Percentiles rank a stretch among this genome's conserved stretches.
Conservation (phyloP, 2,888 invertebrate species). For the Ichneumoninae sp. region DNA sequence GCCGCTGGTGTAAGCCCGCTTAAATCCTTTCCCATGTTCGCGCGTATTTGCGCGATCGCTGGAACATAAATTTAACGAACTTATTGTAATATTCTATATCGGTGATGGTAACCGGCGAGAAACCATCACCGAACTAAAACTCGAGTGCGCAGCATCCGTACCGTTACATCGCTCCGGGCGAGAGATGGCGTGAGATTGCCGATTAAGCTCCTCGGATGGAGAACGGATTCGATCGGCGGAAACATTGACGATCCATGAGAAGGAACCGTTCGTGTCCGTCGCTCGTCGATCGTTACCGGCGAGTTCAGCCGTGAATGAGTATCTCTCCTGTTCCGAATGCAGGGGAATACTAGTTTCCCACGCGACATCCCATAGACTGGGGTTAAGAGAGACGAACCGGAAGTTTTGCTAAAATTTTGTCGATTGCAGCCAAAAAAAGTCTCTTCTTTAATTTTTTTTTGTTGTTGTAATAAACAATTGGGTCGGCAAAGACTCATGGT, state of each 20-base stretch:
- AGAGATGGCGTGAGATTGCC: conserved; percentile 6
- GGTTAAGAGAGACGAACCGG: background rate
- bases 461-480: no score
- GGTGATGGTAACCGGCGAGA: conserved; percentile 43
- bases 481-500: no score
- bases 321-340: background rate
- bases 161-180: conserved; percentile 3
- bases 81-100: background rate
- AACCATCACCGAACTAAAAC: conserved; percentile 13
- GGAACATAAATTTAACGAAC: conserved; percentile 27
- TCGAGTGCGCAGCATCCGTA: conserved; percentile 4
- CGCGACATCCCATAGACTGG: background rate
- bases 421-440: background rate
- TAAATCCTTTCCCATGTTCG: conserved; percentile 1
- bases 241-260: background rate
- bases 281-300: conserved; percentile 19
- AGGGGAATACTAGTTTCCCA: background rate
- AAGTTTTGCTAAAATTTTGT: background rate
- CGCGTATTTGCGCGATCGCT: background rate
- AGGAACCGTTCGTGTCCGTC: background rate
- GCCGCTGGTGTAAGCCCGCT: conserved; percentile 22
- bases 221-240: conserved; percentile 12
- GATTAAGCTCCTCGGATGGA: conserved; percentile 13
- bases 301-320: conserved; percentile 14
- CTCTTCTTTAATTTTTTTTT: no score